Base-by-base conservation (phyloP, 2,797 vertebrate species). In the Anableps anableps region DNA sequence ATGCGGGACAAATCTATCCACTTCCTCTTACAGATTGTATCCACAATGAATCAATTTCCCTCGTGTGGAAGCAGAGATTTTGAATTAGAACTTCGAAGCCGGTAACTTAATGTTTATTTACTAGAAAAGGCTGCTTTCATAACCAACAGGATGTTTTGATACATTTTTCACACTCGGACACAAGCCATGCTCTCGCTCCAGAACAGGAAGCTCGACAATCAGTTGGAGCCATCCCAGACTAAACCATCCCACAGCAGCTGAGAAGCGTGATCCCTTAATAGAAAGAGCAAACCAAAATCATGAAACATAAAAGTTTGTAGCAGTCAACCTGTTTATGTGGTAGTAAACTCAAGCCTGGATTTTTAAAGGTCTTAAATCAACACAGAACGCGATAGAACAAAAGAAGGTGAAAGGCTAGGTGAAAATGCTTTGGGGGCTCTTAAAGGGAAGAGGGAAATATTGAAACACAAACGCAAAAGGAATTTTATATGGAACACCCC, bases 401-500 rank as follows among this genome's bases (percentile, higher is more conserved):
- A 31, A 21, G n/a, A 38, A 64, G 66, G 16, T 62, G 47, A 26
- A 50, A 78, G 8, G 58, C n/a, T n/a, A n/a, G 68, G 11, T 34
- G 38, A 55, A 34, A 74, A 11, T 58, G 68, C n/a, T 47, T 43
- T 50, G 31, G 72, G 78, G 36, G 2, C 1, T 21, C 58, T 74
- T 23, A 68, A 68, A 62, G 76, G 55, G 14, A 55, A 77, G 60
- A 53, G 47, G 60, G 41, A 76, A 48, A 64, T 19, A 29, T 21
- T 58, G 17, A 51, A 48, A 50, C 43, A 55, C 80, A n/a, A n/a
- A 80, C 62, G 38, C 36, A 19, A 47, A 77, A 8, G 81, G 29
- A 75, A 79, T 85, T 87, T 51, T 76, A 86, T 79, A 83, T 80
- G 79, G 72, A 74, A 83, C 76, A 50, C 19, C 36, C 82, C 75